Percentiles rank a stretch among this genome's conserved stretches.
phyloP scores from a whole-genome alignment of 2,797 vertebrate species.

The Chaenodraco wilsoni region DNA sequence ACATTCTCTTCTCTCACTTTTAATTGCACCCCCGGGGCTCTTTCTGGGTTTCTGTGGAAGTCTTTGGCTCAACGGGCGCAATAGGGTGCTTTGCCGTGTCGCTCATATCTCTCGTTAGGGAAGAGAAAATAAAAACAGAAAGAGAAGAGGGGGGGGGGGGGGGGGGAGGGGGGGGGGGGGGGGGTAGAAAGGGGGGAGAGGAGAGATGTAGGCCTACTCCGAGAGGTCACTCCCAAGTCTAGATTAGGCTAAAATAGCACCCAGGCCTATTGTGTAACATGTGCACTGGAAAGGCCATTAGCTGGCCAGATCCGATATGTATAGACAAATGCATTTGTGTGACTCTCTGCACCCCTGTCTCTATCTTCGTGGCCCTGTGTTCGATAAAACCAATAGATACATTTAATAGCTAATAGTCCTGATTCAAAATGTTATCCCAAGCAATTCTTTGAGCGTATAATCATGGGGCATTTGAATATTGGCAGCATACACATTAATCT shows the following conservation, averaged over 20 bases:
- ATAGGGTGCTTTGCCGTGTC: constrained; percentile 73
- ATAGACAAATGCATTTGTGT: constrained; percentile 73
- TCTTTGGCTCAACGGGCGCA: constrained; percentile 69
- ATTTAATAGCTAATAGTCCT: constrained; percentile 79
- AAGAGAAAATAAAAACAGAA: constrained; percentile 14
- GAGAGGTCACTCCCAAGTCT: constrained; percentile 33
- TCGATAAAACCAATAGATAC: constrained; percentile 74
- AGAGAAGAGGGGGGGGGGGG: constrained; percentile 17
- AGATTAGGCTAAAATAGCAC: constrained; percentile 61
- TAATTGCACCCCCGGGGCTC: constrained; percentile 82
- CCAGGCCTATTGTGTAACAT: constrained; percentile 24
- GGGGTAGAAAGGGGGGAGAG: constrained; percentile 5
- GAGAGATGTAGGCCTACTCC: constrained; percentile 11
- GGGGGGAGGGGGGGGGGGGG: constrained; percentile 14
- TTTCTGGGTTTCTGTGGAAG: constrained; percentile 73
- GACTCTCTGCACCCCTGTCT: constrained; percentile 50
- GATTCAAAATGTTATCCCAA: constrained; percentile 74
- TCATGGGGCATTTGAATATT: constrained; percentile 57
- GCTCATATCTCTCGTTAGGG: constrained; percentile 75
- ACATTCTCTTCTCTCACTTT: constrained; percentile 83
- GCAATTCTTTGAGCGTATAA: constrained; percentile 58
- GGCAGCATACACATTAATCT: constrained; percentile 77
- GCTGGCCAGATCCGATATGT: constrained; percentile 65
- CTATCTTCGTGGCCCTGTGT: constrained; percentile 41
- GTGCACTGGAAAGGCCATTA: constrained; percentile 68